Base-by-base conservation (phyloP, 2,888 invertebrate species). In the Nipponacmea schrenckii region DNA sequence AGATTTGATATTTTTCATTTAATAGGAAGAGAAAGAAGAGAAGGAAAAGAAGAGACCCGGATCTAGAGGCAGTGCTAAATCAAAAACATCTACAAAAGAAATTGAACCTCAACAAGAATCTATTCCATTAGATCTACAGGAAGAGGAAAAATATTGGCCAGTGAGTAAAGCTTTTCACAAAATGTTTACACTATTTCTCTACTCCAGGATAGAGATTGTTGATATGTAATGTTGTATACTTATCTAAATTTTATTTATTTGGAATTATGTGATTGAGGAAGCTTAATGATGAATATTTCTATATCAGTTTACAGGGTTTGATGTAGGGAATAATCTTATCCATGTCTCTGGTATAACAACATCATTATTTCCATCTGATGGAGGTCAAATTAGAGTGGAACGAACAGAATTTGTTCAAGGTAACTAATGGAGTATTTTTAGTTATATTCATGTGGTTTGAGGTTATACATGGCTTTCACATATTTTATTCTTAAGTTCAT, bases 271-370 rank as follows among this genome's bases (percentile, higher is more conserved):
- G 2, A 31, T 31, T 31, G 2, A 31, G 31, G 7, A 31, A 7
- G 10, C 10, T 39, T 39, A 8, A 10, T 39, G 10, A 39, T 5
- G 39, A 8, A 39, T 39, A 10, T 31, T 71, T 70, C 64, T 69
- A 69, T 80, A 77, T 50, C 79, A 89, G 87, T 88, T 88, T 73
- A 79, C 77, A 67, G 89, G 89, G 5, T 89, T 88, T 77, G 87
- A 89, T 76, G 77, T 88, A 17, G 88, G 88, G 20, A 86, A 88
- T 77, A 83, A 85, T 44, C 70, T 89, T 70, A 81, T 88, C n/a
- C 86, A 88, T 76, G 82, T 84, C 1, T 83, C 84, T 39, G 88
- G 88, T 12, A 81, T 80, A n/a, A 78, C 83, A 7, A 81, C 85
- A 39, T 85, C 85, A 17, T 70, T 89, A 68, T 88, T 88, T 76